A percentile compares a stretch with the other conserved stretches of the same genome.
Evolutionary conservation across 2,797 vertebrate genomes (phyloP).

Genomic region (Epinephelus awoara): DNA sequence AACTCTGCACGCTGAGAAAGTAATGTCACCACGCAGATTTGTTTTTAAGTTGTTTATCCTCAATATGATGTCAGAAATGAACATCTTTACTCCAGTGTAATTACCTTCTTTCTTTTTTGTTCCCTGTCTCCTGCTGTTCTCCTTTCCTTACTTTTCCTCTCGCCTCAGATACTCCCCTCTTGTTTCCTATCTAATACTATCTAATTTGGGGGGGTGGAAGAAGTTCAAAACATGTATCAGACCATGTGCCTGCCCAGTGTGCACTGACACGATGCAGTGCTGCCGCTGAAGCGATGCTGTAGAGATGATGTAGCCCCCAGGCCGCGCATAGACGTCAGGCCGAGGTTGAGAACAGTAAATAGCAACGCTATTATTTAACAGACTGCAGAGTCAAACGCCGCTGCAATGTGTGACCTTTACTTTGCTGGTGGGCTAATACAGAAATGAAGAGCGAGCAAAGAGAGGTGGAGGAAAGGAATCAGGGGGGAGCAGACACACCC

Average conservation of each 20-base stretch:
- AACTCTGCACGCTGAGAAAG: background rate
- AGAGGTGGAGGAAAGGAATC: constrained; percentile 45
- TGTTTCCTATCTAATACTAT: constrained; percentile 27
- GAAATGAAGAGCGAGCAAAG: constrained; percentile 58
- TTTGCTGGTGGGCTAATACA: constrained; percentile 72
- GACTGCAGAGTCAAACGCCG: constrained; percentile 71
- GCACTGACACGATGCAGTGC: constrained; percentile 53
- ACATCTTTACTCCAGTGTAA: background rate
- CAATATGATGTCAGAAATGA: constrained; percentile 19
- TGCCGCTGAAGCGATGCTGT: constrained; percentile 43
- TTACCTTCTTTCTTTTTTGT: background rate
- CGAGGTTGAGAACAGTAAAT: constrained; percentile 70
- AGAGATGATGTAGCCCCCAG: constrained; percentile 62
- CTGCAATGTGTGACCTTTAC: constrained; percentile 77
- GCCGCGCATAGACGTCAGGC: constrained; percentile 56
- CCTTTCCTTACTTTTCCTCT: background rate
- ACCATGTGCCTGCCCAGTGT: constrained; percentile 43
- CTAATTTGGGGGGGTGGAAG: constrained; percentile 30
- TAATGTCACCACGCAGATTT: constrained; percentile 1
- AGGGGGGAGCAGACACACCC: constrained; percentile 30
- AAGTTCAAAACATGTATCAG: constrained; percentile 53
- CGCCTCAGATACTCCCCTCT: background rate
- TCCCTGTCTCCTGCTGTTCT: background rate
- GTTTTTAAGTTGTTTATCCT: constrained; percentile 8
- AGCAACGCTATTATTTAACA: constrained; percentile 75